Evolutionary conservation across 2,113 vertebrate genomes (phyloP), one percentile per base, ranked within the genome.

Genomic region (Lanius collurio): DNA sequence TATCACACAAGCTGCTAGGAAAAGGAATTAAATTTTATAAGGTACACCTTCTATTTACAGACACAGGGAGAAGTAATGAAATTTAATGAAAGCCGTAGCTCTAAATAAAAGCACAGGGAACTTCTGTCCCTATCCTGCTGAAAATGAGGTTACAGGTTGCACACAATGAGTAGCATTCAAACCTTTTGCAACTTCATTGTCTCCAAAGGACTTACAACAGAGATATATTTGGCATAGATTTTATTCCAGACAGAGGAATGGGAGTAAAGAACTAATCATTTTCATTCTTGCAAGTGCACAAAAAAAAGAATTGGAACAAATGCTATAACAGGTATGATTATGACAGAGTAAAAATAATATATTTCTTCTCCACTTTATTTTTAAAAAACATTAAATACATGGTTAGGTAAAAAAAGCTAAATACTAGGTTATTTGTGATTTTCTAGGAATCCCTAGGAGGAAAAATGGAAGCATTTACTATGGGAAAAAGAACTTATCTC

Each of bases 71-170:
- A 92, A 93, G 71, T 75, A 95, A 95, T 94, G 93, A 94, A 94
- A 97, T 95, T 78, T 96, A 97, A 95, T 95, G 90, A 87, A 97
- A 94, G 83, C 91, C 82, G 55, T 50, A 85, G 83, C 63, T 94
- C 94, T 95, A 94, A 97, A 85, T 94, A 95, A 88, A 95, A 67
- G 60, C 63, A 77, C 16, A n/a, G 60, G 63, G 41, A 90, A 55
- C 30, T 24, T 64, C 39, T 75, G 21, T 19, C 74, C 18, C 44
- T 30, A 28, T 59, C 39, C 81, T 75, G 28, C 41, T 74, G 85
- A 88, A 97, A 96, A 81, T 60, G 53, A 88, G 60, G 82, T 64
- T 91, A 26, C 15, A 57, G 67, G 80, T 73, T 89, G 27, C 4
- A 4, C 9, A 86, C 50, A 73, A 63, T 5, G 62, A 81, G 76